Evolutionary conservation across 2,113 vertebrate genomes (phyloP).

Genomic region (Zosterops lateralis): DNA sequence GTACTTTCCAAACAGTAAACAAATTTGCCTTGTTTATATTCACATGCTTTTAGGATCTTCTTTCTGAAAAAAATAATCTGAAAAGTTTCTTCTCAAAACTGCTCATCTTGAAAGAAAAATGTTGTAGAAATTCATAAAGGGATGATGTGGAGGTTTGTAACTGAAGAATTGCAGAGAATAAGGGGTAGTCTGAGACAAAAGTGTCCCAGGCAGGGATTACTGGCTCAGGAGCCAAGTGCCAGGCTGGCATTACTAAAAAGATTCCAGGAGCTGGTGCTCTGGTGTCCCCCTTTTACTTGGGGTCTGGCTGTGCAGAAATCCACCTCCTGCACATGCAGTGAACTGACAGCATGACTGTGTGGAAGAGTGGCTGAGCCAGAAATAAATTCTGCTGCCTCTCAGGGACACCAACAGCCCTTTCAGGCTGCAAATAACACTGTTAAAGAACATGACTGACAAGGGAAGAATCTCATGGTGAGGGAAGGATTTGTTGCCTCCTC

Average conservation of each 20-base stretch:
- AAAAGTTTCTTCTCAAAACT: background rate
- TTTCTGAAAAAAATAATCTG: background rate
- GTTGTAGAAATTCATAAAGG: background rate
- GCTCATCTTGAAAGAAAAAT: background rate
- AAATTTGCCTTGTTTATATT: background rate
- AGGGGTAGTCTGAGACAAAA: background rate
- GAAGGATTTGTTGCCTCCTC: background rate
- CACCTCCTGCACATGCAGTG: background rate
- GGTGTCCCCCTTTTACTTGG: background rate
- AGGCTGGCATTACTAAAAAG: background rate
- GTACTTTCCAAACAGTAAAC: conserved; percentile 12
- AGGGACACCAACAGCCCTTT: background rate
- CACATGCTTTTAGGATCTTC: background rate
- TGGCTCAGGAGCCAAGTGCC: background rate
- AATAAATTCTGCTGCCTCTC: background rate
- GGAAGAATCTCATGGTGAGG: background rate
- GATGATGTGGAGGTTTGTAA: background rate
- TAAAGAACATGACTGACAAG: background rate
- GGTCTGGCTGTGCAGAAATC: background rate
- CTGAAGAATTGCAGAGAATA: background rate
- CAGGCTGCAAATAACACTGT: background rate
- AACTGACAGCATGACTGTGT: background rate
- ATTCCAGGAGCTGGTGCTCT: background rate
- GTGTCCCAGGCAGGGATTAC: background rate
- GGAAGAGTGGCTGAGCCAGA: background rate